A percentile compares a stretch with the other conserved stretches of the same genome.
phyloP scores from a whole-genome alignment of 2,113 vertebrate genomes.

The Hyperopisus bebe region DNA sequence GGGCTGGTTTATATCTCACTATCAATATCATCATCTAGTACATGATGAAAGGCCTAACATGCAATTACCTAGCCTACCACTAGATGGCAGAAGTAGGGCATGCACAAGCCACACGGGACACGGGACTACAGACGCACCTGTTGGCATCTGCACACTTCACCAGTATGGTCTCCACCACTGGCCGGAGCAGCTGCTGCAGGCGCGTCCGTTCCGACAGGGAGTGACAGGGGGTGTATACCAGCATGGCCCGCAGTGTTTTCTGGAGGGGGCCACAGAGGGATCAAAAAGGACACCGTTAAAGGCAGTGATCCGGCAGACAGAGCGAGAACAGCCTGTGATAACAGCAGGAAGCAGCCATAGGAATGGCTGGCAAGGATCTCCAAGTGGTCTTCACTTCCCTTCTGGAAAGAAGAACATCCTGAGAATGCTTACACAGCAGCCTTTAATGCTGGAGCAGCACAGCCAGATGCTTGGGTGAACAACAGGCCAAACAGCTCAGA shows the following conservation, averaged over 20 bases:
- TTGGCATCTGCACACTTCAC: slow-evolving; percentile 85
- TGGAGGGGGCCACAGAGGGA: slow-evolving; percentile 33
- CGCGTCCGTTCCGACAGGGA: slow-evolving; percentile 66
- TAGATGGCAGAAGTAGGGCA: slow-evolving; percentile 27
- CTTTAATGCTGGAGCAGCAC: neutral
- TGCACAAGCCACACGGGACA: neutral
- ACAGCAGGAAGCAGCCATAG: neutral
- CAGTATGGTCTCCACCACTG: slow-evolving; percentile 80
- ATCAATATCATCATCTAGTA: neutral
- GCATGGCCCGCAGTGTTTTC: slow-evolving; percentile 87
- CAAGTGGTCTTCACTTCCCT: neutral
- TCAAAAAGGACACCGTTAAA: slow-evolving; percentile 2
- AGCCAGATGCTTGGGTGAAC: neutral
- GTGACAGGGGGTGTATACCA: slow-evolving; percentile 84
- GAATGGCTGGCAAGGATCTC: neutral
- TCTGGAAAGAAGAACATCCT: neutral
- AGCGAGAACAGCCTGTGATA: neutral
- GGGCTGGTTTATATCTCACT: neutral
- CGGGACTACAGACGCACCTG: slow-evolving; percentile 56
- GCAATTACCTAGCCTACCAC: slow-evolving; percentile 11
- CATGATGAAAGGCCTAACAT: neutral
- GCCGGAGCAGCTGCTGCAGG: slow-evolving; percentile 76
- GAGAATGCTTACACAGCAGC: neutral
- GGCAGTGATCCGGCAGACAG: neutral
- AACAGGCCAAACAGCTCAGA: neutral